Evolutionary conservation across 2,797 vertebrate genomes (phyloP).

Genomic region (Manis javanica): DNA sequence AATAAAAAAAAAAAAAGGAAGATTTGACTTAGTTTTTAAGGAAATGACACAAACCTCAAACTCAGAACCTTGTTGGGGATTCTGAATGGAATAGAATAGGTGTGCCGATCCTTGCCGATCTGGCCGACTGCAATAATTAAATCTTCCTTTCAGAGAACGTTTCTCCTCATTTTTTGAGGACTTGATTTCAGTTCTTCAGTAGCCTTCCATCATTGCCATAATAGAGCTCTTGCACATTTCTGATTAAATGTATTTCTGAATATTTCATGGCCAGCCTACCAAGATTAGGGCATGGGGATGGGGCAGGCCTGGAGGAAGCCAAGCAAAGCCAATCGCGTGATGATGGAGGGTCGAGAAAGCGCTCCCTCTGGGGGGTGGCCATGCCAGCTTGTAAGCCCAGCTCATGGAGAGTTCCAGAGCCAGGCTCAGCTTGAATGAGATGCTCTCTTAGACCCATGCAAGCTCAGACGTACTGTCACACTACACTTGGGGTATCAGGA

Average conservation of each 20-base stretch:
- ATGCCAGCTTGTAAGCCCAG: background rate
- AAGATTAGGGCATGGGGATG: background rate
- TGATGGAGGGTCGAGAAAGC: background rate
- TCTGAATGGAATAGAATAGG: background rate
- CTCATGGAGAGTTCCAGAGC: background rate
- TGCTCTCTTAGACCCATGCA: background rate
- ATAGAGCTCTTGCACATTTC: background rate
- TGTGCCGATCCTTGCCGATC: background rate
- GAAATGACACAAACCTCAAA: background rate
- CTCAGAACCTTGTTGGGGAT: background rate
- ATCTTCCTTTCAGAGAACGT: background rate
- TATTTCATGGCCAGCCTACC: background rate
- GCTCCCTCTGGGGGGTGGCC: background rate
- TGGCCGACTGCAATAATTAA: background rate
- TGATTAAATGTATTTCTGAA: background rate
- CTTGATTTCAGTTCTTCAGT: background rate
- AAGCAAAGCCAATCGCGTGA: background rate
- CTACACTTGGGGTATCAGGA: background rate
- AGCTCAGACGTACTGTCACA: background rate
- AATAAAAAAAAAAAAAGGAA: background rate
- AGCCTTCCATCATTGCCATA: background rate
- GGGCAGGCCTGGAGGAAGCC: background rate
- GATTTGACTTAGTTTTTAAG: background rate
- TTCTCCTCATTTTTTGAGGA: background rate
- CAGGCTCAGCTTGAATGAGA: background rate